phyloP scores from a whole-genome alignment of 2,888 invertebrate species.

The Pedicia rivosa region DNA sequence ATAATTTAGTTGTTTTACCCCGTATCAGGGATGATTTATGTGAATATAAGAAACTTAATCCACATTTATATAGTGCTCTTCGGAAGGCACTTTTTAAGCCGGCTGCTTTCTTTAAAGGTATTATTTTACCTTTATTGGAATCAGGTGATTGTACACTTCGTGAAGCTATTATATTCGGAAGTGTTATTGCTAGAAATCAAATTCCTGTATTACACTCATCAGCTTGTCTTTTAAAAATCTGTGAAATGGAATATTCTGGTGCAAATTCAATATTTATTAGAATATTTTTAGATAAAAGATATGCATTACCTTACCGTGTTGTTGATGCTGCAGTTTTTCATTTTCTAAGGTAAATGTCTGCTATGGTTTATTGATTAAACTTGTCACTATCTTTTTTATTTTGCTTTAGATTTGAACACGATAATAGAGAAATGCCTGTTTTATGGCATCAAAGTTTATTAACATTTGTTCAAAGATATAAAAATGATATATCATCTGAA shows the following conservation, averaged over 20 bases:
- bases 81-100: conserved; percentile 91
- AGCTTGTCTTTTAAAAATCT: conserved; percentile 86
- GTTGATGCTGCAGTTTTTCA: conserved; percentile 91
- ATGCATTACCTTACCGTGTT: conserved; percentile 89
- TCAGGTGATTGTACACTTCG: conserved; percentile 83
- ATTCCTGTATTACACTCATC: conserved; percentile 91
- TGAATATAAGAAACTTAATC: conserved; percentile 89
- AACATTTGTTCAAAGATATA: conserved; percentile 89
- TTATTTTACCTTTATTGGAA: conserved; percentile 53
- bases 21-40: conserved; percentile 86
- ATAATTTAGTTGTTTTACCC: conserved; percentile 82
- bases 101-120: conserved; percentile 94
- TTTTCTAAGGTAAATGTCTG: conserved; percentile 56
- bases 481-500: conserved; percentile 83
- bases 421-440: conserved; percentile 74
- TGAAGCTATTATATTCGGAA: conserved; percentile 91
- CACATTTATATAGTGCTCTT: conserved; percentile 89
- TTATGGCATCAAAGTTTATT: conserved; percentile 94
- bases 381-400: conserved; percentile 3
- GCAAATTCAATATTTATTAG: conserved; percentile 90
- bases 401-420: conserved; percentile 58
- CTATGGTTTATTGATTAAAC: background rate
- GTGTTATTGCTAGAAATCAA: conserved; percentile 77
- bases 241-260: conserved; percentile 94
- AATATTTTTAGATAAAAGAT: conserved; percentile 92